Conservation (phyloP, 1,140 invertebrate species). For the Oncopeltus fasciatus region DNA sequence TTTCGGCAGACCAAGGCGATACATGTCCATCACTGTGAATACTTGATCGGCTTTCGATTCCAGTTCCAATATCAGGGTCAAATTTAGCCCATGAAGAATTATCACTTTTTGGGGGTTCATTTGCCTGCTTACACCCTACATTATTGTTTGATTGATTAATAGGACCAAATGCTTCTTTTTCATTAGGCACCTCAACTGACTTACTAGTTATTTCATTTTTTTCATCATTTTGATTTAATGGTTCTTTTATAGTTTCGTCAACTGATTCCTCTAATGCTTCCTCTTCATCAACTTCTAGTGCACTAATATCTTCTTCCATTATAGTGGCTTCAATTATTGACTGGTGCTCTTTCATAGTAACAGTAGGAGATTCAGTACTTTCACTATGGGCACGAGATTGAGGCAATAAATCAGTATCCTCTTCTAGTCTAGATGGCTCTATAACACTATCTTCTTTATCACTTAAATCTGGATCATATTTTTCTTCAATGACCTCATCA, state of each 20-base stretch:
- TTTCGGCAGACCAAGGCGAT: slow-evolving; percentile 63
- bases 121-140: slow-evolving; percentile 9
- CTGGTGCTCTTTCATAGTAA: slow-evolving; percentile 25
- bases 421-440: slow-evolving; percentile 22
- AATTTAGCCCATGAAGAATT: slow-evolving; percentile 34
- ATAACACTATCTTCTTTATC: slow-evolving; percentile 24
- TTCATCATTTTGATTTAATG: neutral
- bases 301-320: slow-evolving; percentile 26
- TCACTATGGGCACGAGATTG: slow-evolving; percentile 26
- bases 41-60: slow-evolving; percentile 31
- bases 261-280: slow-evolving; percentile 19
- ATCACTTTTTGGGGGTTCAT: neutral
- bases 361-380: slow-evolving; percentile 25
- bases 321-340: slow-evolving; percentile 27
- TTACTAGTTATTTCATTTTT: neutral
- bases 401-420: slow-evolving; percentile 24
- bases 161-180: neutral
- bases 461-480: slow-evolving; percentile 21
- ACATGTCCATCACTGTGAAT: slow-evolving; percentile 37
- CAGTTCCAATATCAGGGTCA: slow-evolving; percentile 29
- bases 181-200: neutral
- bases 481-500: slow-evolving; percentile 33
- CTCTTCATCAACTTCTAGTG: slow-evolving; percentile 22
- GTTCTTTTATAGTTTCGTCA: slow-evolving; percentile 13
- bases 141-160: neutral